phyloP scores from a whole-genome alignment of 2,888 invertebrate genomes.

The Cryptocheilus praepositus region DNA sequence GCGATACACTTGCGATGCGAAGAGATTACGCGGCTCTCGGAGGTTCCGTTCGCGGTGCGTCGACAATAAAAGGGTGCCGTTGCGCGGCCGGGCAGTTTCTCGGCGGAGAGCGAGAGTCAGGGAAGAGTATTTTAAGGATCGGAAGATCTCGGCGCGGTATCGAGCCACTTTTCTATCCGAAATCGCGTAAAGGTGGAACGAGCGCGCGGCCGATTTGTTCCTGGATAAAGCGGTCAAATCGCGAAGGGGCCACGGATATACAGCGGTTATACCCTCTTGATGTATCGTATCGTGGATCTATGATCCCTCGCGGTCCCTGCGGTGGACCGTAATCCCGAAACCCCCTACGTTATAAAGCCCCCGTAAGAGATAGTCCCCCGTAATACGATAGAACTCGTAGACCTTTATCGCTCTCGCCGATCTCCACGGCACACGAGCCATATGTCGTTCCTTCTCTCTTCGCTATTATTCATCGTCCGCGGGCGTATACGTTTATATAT shows the following conservation, averaged over 20 bases:
- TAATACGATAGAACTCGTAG: slow-evolving; percentile 52
- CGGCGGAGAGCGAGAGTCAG: too few relatives aligned
- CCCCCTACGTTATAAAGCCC: slow-evolving; percentile 42
- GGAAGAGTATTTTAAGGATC: slow-evolving; percentile 2
- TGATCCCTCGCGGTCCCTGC: slow-evolving; percentile 53
- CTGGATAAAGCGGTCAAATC: slow-evolving; percentile 57
- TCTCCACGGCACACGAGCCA: slow-evolving; percentile 45
- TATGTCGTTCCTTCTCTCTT: slow-evolving; percentile 42
- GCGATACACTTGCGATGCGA: too few relatives aligned
- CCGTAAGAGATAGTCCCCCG: slow-evolving; percentile 53
- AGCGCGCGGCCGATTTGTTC: slow-evolving; percentile 37
- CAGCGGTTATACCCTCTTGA: slow-evolving; percentile 51
- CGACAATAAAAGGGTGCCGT: neutral
- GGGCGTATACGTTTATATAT: neutral
- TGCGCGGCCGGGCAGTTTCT: too few relatives aligned
- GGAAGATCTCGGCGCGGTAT: neutral
- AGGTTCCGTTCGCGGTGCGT: slow-evolving; percentile 20
- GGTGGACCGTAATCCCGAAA: slow-evolving; percentile 60
- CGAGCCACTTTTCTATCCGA: slow-evolving; percentile 6
- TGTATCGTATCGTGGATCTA: slow-evolving; percentile 57
- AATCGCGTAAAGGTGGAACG: slow-evolving; percentile 10
- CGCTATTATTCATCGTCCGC: slow-evolving; percentile 49
- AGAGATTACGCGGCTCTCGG: neutral
- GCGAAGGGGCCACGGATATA: slow-evolving; percentile 41
- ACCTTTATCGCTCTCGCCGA: slow-evolving; percentile 47